phyloP scores from a whole-genome alignment of 1,140 invertebrate species.

The Augochlora pura region DNA sequence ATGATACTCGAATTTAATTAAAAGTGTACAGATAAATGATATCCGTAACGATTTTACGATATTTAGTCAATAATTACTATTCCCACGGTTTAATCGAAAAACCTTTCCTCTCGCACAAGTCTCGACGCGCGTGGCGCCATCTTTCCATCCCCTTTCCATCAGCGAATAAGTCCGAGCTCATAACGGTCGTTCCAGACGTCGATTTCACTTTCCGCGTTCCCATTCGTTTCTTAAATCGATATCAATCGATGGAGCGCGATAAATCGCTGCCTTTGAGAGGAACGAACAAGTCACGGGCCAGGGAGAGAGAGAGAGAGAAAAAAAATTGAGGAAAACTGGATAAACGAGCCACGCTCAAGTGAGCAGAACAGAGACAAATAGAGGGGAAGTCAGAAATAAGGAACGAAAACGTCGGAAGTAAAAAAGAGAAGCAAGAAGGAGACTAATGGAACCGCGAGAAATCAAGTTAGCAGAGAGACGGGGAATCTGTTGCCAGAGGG shows the following conservation, averaged over 20 bases:
- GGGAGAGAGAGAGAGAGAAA: no score
- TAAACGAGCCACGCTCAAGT: background rate
- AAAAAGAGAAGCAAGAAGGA: slow-evolving; percentile 30
- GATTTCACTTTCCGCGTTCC: slow-evolving; percentile 9
- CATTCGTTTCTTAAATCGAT: slow-evolving; percentile 46
- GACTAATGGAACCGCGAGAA: slow-evolving; percentile 57
- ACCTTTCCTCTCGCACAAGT: background rate
- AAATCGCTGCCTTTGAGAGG: slow-evolving; percentile 34
- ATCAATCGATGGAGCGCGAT: slow-evolving; percentile 43
- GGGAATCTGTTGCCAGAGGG: slow-evolving; percentile 26
- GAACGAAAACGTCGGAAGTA: slow-evolving; percentile 10
- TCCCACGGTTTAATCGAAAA: background rate
- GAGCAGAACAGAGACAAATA: background rate
- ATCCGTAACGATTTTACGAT: no score
- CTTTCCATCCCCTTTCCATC: background rate
- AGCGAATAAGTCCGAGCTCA: background rate
- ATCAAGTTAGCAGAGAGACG: slow-evolving; percentile 44
- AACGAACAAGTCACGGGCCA: background rate
- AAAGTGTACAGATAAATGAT: no score
- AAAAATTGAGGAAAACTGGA: background rate
- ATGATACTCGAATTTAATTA: no score
- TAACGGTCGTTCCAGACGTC: background rate
- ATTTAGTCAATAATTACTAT: no score
- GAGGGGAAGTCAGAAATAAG: slow-evolving; percentile 12
- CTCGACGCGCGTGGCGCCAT: background rate